A percentile compares a stretch with the other conserved stretches of the same genome.
These are phyloP conservation scores for Canis aureus DNA, from an alignment of 2,113 vertebrate species.

Conservation along the genomic window DNA sequence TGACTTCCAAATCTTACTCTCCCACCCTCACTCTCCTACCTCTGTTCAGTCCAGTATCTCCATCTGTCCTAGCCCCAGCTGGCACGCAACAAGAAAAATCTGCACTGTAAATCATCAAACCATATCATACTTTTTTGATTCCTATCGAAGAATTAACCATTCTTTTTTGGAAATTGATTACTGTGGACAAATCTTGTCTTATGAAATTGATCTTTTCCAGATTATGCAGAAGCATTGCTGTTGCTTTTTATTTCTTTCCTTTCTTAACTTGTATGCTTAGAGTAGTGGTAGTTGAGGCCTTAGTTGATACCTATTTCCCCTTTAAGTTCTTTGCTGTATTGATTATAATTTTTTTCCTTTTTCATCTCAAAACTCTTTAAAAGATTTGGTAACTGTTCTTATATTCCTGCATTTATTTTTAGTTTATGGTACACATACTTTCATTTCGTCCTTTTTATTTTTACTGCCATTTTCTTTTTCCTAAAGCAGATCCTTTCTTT, in stretches of 20 bases:
- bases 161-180: slow-evolving; percentile 60
- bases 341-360: slow-evolving; percentile 40
- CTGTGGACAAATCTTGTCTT: slow-evolving; percentile 12
- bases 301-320: not conserved
- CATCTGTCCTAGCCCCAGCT: slow-evolving; percentile 68
- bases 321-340: slow-evolving; percentile 60
- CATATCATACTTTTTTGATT: slow-evolving; percentile 70
- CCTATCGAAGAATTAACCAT: slow-evolving; percentile 39
- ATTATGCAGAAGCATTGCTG: slow-evolving; percentile 13
- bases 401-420: slow-evolving; percentile 61
- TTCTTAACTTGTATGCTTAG: slow-evolving; percentile 45
- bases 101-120: slow-evolving; percentile 77
- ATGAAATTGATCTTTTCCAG: slow-evolving; percentile 48
- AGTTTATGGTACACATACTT: slow-evolving; percentile 56
- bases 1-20: slow-evolving; percentile 85
- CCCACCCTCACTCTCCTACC: slow-evolving; percentile 80
- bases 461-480: slow-evolving; percentile 36
- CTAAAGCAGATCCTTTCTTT: slow-evolving; percentile 52
- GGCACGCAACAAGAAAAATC: slow-evolving; percentile 52
- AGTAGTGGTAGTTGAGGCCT: slow-evolving; percentile 16
- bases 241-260: slow-evolving; percentile 56
- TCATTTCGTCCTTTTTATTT: slow-evolving; percentile 19
- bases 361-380: slow-evolving; percentile 49
- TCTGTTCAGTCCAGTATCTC: slow-evolving; percentile 79
- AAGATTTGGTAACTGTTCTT: slow-evolving; percentile 30